These are phyloP conservation scores for Meloidogyne chitwoodi DNA, from an alignment of 1,140 invertebrate species.

Conservation along the genomic window DNA sequence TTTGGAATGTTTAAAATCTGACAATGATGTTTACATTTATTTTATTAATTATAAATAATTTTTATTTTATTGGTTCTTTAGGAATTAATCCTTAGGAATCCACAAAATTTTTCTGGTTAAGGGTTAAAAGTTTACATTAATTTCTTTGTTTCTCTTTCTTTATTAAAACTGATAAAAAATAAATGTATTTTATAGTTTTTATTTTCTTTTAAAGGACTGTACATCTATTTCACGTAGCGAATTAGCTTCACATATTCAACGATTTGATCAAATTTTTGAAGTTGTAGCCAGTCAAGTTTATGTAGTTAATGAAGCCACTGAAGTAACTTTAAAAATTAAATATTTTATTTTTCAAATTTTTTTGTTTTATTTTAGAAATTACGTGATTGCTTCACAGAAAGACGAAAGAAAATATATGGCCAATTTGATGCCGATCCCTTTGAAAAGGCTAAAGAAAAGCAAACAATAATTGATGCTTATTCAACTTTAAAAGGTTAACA, in stretches of 20 bases:
- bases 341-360: not conserved
- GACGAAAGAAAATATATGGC: not conserved
- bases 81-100: too few species aligned
- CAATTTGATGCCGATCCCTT: constrained; percentile 7
- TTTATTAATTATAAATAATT: not conserved
- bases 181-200: not conserved
- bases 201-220: not conserved
- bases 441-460: constrained; percentile 15
- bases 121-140: too few species aligned
- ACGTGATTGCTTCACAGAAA: constrained; percentile 7
- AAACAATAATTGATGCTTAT: constrained; percentile 5
- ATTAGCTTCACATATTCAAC: constrained; percentile 3
- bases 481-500: constrained; percentile 9
- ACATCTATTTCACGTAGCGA: not conserved
- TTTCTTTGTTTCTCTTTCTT: too few species aligned
- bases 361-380: not conserved
- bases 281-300: constrained; percentile 10
- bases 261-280: constrained; percentile 10
- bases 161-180: too few species aligned
- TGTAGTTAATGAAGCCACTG: constrained; percentile 4
- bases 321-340: not conserved
- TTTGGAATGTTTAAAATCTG: constrained; percentile 2
- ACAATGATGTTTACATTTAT: not conserved
- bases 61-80: not conserved
- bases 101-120: too few species aligned